Evolutionary conservation across 1,140 invertebrate species (phyloP).

Genomic region (Drosophila equinoxialis): DNA sequence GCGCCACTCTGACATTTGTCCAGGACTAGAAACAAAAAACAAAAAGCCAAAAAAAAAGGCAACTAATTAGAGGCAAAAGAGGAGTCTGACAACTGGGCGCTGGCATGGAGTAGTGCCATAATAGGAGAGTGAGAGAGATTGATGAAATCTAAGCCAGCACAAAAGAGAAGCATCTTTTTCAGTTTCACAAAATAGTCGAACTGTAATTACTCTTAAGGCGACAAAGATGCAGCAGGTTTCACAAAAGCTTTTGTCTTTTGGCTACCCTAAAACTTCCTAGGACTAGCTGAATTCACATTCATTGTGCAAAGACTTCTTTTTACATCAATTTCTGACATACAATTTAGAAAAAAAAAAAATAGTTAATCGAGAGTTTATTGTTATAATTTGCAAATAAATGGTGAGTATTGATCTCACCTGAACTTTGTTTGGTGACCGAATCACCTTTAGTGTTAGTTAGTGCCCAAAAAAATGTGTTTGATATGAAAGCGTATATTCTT

Average conservation of each 20-base stretch:
- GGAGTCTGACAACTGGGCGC: not conserved
- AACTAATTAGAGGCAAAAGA: conserved; percentile 66
- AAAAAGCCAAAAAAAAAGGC: conserved; percentile 47
- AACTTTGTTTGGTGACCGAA: not conserved
- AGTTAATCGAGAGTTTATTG: no score
- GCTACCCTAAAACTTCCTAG: no score
- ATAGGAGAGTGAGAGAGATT: conserved; percentile 13
- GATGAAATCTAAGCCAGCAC: conserved; percentile 16
- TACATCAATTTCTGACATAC: no score
- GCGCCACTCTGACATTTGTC: conserved; percentile 51
- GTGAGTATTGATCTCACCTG: not conserved
- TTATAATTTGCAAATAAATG: no score
- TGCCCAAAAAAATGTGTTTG: conserved; percentile 23
- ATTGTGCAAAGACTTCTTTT: no score
- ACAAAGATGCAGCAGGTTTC: no score
- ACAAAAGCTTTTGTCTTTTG: no score
- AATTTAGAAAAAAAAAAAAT: no score
- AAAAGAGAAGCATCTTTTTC: conserved; percentile 12
- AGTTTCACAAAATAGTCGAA: not conserved
- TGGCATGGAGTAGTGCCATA: conserved; percentile 21
- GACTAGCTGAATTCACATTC: no score
- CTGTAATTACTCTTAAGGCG: not conserved
- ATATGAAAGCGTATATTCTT: conserved; percentile 35
- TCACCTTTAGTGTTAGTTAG: not conserved
- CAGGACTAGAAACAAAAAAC: conserved; percentile 26